Percentiles rank a stretch among this genome's conserved stretches.
Evolutionary conservation across 2,113 vertebrate genomes (phyloP).

Genomic region (Cebus imitator): DNA sequence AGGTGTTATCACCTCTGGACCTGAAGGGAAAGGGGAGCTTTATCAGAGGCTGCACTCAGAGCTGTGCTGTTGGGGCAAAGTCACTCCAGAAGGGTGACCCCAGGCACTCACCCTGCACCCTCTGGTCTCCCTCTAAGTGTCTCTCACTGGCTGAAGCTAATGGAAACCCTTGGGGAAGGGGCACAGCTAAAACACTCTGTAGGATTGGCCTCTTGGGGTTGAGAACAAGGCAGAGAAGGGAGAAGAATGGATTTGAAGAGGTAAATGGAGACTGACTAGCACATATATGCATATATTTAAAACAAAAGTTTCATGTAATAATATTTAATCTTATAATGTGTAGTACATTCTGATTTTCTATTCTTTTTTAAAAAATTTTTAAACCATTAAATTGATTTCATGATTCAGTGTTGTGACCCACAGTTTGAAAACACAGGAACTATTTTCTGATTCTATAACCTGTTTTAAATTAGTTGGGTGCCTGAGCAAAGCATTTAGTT

Average conservation of each 20-base stretch:
- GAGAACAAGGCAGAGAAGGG: neutral
- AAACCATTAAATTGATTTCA: neutral
- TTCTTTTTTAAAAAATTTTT: neutral
- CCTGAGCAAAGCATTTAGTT: neutral
- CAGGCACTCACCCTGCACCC: neutral
- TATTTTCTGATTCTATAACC: neutral
- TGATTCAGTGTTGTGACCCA: neutral
- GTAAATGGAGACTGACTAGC: neutral
- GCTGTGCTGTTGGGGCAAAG: neutral
- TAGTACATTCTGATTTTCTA: neutral
- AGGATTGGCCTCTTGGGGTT: neutral
- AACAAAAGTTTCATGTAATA: neutral
- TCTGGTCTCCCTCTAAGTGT: neutral
- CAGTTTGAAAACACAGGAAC: neutral
- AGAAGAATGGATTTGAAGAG: neutral
- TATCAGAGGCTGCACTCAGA: neutral
- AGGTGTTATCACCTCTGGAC: neutral
- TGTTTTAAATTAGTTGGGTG: neutral
- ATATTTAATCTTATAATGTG: neutral
- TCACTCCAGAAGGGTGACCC: neutral
- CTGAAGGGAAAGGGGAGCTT: neutral
- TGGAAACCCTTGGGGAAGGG: neutral
- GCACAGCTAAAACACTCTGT: neutral
- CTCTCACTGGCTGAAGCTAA: neutral
- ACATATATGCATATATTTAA: neutral